A percentile compares a stretch with the other conserved stretches of the same genome.
Evolutionary conservation across 2,797 vertebrate species (phyloP).

Genomic region (Acipenser ruthenus): DNA sequence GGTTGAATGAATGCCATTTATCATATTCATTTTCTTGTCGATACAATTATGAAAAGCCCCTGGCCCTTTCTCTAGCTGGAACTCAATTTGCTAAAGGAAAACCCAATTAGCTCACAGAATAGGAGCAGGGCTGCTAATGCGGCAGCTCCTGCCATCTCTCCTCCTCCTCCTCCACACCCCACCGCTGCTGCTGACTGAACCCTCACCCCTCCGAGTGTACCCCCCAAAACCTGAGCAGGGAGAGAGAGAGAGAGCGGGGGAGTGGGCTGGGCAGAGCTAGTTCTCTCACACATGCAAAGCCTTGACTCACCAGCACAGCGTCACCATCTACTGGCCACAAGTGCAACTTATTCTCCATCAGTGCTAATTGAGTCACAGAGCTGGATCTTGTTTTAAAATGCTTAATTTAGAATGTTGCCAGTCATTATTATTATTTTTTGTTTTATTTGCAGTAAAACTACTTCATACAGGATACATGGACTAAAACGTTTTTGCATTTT

Average conservation of each 20-base stretch:
- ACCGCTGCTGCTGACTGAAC: not conserved
- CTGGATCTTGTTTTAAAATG: too few relatives aligned
- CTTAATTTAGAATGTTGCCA: too few relatives aligned
- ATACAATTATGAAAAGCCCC: conserved; percentile 93
- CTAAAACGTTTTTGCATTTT: too few relatives aligned
- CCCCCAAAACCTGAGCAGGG: too few relatives aligned
- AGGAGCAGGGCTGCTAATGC: conserved; percentile 24
- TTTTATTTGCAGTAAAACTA: too few relatives aligned
- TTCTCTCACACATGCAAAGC: not conserved
- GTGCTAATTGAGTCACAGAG: too few relatives aligned
- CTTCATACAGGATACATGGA: too few relatives aligned
- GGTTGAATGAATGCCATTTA: conserved; percentile 88
- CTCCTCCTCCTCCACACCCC: not conserved
- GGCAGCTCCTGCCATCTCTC: not conserved
- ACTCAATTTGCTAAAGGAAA: conserved; percentile 75
- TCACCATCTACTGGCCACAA: not conserved
- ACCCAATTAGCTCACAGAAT: conserved; percentile 64
- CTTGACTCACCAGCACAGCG: not conserved
- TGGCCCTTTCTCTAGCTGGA: conserved; percentile 79
- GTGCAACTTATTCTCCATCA: not conserved
- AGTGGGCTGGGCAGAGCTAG: not conserved
- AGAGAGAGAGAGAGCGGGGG: too few relatives aligned
- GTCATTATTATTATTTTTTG: too few relatives aligned
- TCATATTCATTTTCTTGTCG: conserved; percentile 94
- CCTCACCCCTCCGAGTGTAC: not conserved